Percentiles rank a stretch among this genome's conserved stretches.
Evolutionary conservation across 2,888 invertebrate species (phyloP).

Genomic region (Papilio demoleus): DNA sequence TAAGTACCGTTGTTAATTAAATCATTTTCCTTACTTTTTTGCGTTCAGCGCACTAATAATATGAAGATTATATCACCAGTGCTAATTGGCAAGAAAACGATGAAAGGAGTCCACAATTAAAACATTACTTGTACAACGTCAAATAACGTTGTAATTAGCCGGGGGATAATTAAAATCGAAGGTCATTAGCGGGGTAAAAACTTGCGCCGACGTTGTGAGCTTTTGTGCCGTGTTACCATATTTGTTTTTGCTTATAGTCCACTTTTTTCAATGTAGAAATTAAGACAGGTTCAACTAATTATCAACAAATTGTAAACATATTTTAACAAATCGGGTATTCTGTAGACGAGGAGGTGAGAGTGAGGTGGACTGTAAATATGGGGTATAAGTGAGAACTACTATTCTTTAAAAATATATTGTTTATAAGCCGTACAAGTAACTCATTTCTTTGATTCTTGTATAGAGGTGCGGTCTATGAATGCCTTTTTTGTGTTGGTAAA

Average conservation of each 20-base stretch:
- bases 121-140: slow-evolving; percentile 75
- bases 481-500: not conserved
- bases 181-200: slow-evolving; percentile 75
- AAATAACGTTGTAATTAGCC: slow-evolving; percentile 79
- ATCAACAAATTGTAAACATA: not conserved
- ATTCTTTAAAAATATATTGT: too few species aligned
- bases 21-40: slow-evolving; percentile 47
- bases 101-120: slow-evolving; percentile 75
- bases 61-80: slow-evolving; percentile 66
- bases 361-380: not conserved
- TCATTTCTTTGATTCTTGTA: too few species aligned
- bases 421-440: too few species aligned
- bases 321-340: not conserved
- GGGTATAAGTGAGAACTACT: too few species aligned
- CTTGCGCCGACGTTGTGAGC: slow-evolving; percentile 71
- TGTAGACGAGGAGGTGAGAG: too few species aligned
- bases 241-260: slow-evolving; percentile 45
- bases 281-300: slow-evolving; percentile 18
- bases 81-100: slow-evolving; percentile 68
- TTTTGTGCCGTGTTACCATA: slow-evolving; percentile 62
- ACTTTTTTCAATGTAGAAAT: slow-evolving; percentile 17
- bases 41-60: slow-evolving; percentile 52
- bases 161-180: slow-evolving; percentile 78
- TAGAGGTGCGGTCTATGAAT: not conserved
- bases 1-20: slow-evolving; percentile 45